Evolutionary conservation across 1,140 invertebrate species (phyloP), one percentile per base, ranked within the genome.

Genomic region (Ptiloglossa arizonensis): DNA sequence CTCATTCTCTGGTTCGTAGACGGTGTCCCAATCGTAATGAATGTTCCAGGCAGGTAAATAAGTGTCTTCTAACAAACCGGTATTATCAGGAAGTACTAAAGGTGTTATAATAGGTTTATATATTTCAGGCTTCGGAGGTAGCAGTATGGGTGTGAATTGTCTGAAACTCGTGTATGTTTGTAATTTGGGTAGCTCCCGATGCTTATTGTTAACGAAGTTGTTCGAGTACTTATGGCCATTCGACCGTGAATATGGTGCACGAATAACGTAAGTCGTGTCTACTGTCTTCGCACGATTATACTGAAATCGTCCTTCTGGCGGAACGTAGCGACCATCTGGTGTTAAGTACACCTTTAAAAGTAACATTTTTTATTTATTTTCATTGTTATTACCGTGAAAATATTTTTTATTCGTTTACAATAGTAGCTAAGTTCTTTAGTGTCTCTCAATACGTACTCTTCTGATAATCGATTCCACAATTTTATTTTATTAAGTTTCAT

Each of bases 201-300:
- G 59, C 57, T 87, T 86, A 11, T 84, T 80, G 50, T 19, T 56
- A 17, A 24, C 72, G 17, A 57, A 66, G 59, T 81, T 52, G 41
- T 71, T 81, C 0, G 54, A 6, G 9, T 67, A 11, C 38, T 82
- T 85, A 3, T 69, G 68, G 11, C 44, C 41, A 41, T 75, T 71
- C 3, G 68, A 52, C 3, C 82, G 73, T 15, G 75, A 77, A 11
- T 90, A 86, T 2, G 90, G 91, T 54, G 85, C 88, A 66, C 92
- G 88, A 76, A 93, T 91, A 41, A 93, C 73, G 68, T 93, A 93
- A 44, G 93, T 93, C 0, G 93, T 93, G 57, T 93, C 92, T 2
- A 93, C 88, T 6, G 89, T 85, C 64, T 89, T 89, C 0, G 88
- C 88, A 8, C 86, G 79, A 41, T 88, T 85, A 46, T 92, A 88